phyloP scores from a whole-genome alignment of 30 jellyfish, hydroid and myxozoan species.

The Chrysaora quinquecirrha region DNA sequence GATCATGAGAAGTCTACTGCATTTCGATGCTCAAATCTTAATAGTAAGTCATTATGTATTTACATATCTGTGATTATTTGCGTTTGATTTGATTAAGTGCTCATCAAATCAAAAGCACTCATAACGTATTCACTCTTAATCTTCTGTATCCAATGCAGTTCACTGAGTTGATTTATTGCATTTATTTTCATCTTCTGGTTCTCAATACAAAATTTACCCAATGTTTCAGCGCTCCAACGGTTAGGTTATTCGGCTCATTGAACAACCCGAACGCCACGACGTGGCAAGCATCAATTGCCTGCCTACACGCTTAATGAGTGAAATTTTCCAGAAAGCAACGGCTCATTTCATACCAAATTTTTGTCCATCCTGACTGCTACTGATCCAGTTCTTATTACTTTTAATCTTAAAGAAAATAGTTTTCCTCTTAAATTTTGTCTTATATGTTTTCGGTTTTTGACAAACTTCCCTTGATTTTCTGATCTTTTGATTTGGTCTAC shows the following conservation, averaged over 20 bases:
- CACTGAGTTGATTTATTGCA: background rate
- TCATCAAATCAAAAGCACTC: too few species aligned
- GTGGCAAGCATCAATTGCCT: constrained; percentile 16
- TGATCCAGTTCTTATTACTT: too few species aligned
- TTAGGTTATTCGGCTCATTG: constrained; percentile 65
- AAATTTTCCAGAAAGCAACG: constrained; percentile 6
- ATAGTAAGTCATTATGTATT: too few species aligned
- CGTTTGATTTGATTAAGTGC: too few species aligned
- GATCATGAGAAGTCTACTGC: too few species aligned
- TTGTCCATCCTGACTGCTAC: too few species aligned
- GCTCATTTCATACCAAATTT: background rate
- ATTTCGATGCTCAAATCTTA: too few species aligned
- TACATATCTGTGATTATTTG: too few species aligned
- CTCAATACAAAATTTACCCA: constrained; percentile 2
- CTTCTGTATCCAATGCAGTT: constrained; percentile 1
- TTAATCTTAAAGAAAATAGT: too few species aligned
- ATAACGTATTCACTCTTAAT: too few species aligned
- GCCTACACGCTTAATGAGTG: background rate
- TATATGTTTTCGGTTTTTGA: background rate
- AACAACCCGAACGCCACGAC: constrained; percentile 32
- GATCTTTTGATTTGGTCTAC: background rate
- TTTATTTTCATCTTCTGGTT: constrained; percentile 5
- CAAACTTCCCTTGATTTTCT: background rate
- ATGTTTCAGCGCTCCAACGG: constrained; percentile 19
- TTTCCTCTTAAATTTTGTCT: too few species aligned